Evolutionary conservation across 2,797 vertebrate species (phyloP), one percentile per base, ranked within the genome.

Genomic region (Malurus splendens): DNA sequence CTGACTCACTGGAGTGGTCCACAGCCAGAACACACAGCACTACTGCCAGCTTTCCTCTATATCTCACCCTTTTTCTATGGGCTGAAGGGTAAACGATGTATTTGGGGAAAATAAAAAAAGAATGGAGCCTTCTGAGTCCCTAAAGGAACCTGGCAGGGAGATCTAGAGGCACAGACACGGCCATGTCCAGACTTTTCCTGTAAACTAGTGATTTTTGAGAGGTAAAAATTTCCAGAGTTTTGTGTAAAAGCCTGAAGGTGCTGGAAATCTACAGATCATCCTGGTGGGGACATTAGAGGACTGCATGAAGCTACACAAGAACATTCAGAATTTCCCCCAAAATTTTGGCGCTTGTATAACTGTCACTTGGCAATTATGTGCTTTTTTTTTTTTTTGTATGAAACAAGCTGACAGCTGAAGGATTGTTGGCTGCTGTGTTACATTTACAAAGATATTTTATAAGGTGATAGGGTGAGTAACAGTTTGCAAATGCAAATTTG

Each of bases 181-280:
- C 54, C 1, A 0, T 9, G 4, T 76, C 48, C 66, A 85, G 85
- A 51, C 39, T 73, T 92, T 92, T 51, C 52, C 25, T 51, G 48
- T 83, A 91, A 95, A 94, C 16, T 82, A 86, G 38, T 22, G 48
- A 60, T 81, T 87, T 51, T 72, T 54, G 54, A 92, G 65, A 73
- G 22, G 73, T 68, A 90, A 90, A 94, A 94, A 62, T 88, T 89
- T 90, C 80, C 87, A 70, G 44, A 52, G 77, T 50, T 81, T 67
- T 87, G 33, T 42, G 22, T 68, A 60, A 15, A 84, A 93, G 45
- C 25, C 72, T 44, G 51, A 38, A 90, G 59, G 62, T 72, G n/a
- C 41, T 91, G 79, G 82, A 93, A 95, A 90, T 81, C 39, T 60
- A 73, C 66, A 70, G 1, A 30, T 81, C 79, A 57, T 89, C 60